Conservation (phyloP, 1,140 invertebrate species). For the Luehdorfia chinensis region DNA sequence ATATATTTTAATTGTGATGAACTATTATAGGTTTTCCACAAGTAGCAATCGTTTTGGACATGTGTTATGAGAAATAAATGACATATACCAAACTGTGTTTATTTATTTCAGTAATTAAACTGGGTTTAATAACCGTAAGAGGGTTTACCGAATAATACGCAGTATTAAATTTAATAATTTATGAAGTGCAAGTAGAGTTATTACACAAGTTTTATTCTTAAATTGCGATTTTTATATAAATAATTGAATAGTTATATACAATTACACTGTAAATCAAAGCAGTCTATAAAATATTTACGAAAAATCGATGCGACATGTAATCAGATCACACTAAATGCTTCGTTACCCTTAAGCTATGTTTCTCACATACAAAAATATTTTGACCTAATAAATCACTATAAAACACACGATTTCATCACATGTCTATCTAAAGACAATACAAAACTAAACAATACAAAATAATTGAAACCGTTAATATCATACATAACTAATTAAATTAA, state of each 20-base stretch:
- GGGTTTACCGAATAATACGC: conserved; percentile 28
- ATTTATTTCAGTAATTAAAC: no score
- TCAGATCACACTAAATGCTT: conserved; percentile 55
- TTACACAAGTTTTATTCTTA: conserved; percentile 65
- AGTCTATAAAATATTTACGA: conserved; percentile 53
- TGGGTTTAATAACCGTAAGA: conserved; percentile 20
- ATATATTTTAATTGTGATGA: no score
- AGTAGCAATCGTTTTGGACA: no score
- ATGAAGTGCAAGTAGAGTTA: conserved; percentile 58
- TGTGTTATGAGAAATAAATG: conserved; percentile 55
- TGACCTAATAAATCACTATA: conserved; percentile 60
- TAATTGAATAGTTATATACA: conserved; percentile 67
- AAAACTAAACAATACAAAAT: conserved; percentile 21
- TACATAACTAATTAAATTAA: conserved; percentile 3
- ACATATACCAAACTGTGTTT: conserved; percentile 26
- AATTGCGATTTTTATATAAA: conserved; percentile 69
- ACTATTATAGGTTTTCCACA: no score
- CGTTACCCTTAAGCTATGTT: conserved; percentile 55
- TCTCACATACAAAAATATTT: conserved; percentile 73
- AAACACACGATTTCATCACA: conserved; percentile 52
- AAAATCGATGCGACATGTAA: conserved; percentile 47
- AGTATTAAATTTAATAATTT: conserved; percentile 66
- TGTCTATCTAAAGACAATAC: conserved; percentile 24
- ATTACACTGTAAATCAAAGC: conserved; percentile 66
- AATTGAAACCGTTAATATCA: conserved; percentile 17